Evolutionary conservation across 1,140 invertebrate genomes (phyloP).

Genomic region (Pantala flavescens): DNA sequence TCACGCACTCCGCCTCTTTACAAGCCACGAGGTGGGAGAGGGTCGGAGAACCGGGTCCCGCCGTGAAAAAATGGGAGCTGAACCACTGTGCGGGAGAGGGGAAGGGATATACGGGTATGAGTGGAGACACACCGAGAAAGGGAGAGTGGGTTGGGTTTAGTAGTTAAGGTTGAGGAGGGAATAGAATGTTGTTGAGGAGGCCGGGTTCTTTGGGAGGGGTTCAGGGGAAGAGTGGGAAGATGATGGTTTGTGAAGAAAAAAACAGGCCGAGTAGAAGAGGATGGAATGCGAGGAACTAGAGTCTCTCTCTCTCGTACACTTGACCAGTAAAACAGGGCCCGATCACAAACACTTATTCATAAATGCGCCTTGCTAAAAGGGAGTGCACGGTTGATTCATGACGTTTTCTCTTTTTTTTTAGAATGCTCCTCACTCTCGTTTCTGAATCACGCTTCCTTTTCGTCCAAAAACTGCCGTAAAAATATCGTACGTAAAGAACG

Average conservation of each 20-base stretch:
- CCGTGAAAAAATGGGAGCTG: slow-evolving; percentile 1
- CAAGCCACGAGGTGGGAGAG: not conserved
- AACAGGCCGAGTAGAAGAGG: not conserved
- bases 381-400: no score
- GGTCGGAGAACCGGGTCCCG: not conserved
- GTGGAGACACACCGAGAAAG: not conserved
- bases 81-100: not conserved
- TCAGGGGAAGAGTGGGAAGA: not conserved
- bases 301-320: no score
- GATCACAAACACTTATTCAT: no score
- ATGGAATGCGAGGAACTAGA: not conserved
- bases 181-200: not conserved
- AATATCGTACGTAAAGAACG: no score
- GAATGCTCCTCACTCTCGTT: no score
- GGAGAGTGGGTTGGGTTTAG: not conserved
- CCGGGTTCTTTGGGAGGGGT: not conserved
- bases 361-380: no score
- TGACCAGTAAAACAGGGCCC: no score
- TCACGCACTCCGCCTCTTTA: not conserved
- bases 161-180: not conserved
- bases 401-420: no score
- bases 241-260: not conserved
- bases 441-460: no score
- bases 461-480: no score
- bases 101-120: not conserved